Percentiles rank a stretch among this genome's conserved stretches.
Conservation (phyloP, 2,797 vertebrate species). For the Caiman crocodilus region DNA sequence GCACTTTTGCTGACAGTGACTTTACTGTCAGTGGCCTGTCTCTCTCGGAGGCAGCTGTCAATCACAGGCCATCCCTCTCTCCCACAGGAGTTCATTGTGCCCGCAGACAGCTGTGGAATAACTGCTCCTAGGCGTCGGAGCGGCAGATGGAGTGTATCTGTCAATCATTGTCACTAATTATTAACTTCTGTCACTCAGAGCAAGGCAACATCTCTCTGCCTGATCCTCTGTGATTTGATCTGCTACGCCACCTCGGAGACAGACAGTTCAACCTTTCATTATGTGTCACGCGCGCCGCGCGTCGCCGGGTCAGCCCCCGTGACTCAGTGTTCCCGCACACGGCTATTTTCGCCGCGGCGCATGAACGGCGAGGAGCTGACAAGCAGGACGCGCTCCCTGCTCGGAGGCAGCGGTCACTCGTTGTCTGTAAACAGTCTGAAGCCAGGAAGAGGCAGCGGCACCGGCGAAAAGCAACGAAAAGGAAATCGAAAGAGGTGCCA, state of each 20-base stretch:
- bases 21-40: slow-evolving; percentile 84
- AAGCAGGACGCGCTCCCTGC: rapidly evolving
- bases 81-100: slow-evolving; percentile 97
- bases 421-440: not conserved
- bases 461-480: not conserved
- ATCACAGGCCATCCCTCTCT: slow-evolving; percentile 90
- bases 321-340: slow-evolving; percentile 83
- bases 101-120: slow-evolving; percentile 92
- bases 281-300: slow-evolving; percentile 80
- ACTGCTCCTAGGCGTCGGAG: slow-evolving; percentile 92
- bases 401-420: not conserved
- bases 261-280: slow-evolving; percentile 89
- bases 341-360: not conserved
- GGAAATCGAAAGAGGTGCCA: not conserved
- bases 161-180: slow-evolving; percentile 99
- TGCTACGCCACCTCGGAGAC: slow-evolving; percentile 89
- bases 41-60: slow-evolving; percentile 99
- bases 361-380: not conserved
- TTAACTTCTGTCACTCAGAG: slow-evolving; percentile 99
- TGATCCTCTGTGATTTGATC: slow-evolving; percentile 90
- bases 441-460: not conserved
- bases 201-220: slow-evolving; percentile 86
- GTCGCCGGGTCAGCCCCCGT: slow-evolving; percentile 87
- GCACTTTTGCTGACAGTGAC: slow-evolving; percentile 81
- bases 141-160: slow-evolving; percentile 95